Conservation (phyloP, 2,113 vertebrate genomes). For the Podarcis raffonei region DNA sequence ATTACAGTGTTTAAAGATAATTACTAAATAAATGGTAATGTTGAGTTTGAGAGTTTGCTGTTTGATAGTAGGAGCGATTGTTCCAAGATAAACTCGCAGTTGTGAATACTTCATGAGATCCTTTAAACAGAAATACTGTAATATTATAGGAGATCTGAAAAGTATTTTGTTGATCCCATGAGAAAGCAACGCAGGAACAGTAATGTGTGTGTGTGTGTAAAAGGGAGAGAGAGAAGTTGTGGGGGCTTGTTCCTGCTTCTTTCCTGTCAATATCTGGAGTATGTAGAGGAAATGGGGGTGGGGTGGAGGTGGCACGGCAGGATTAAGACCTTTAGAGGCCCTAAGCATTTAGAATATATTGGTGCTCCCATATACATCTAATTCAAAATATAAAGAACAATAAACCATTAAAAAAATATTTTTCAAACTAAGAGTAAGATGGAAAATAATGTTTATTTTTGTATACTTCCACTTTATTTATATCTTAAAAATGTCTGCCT, state of each 20-base stretch:
- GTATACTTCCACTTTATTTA: no score
- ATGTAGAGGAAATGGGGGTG: neutral
- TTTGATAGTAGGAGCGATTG: neutral
- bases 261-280: neutral
- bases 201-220: no score
- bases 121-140: neutral
- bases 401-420: neutral
- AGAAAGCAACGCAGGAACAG: neutral
- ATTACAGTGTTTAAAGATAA: slow-evolving; percentile 17
- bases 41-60: slow-evolving; percentile 1
- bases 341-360: no score
- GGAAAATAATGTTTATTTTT: no score
- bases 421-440: no score
- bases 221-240: neutral
- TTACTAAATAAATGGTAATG: neutral
- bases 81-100: neutral
- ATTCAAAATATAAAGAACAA: neutral
- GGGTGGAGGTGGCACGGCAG: neutral
- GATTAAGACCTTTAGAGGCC: no score
- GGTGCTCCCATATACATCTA: no score
- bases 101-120: neutral
- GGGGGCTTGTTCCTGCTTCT: neutral
- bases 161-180: neutral
- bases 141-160: neutral
- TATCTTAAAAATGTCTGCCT: no score